These are phyloP conservation scores for Gephyroberyx darwinii DNA, from an alignment of 2,797 vertebrate genomes.

Conservation along the genomic window DNA sequence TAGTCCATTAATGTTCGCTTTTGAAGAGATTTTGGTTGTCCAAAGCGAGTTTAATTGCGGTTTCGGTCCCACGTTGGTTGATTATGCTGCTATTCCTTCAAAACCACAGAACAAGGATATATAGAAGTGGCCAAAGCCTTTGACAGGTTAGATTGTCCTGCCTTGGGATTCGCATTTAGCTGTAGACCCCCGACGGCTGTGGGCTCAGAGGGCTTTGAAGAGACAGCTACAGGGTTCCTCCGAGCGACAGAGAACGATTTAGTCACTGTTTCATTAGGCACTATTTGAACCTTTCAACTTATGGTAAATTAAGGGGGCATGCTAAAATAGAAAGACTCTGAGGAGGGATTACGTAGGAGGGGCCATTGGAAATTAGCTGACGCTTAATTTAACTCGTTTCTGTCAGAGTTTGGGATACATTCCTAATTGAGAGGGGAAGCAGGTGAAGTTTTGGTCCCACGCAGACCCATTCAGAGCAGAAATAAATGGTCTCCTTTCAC, in stretches of 20 bases:
- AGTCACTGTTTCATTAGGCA: conserved; percentile 98
- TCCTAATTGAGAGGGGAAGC: conserved; percentile 99
- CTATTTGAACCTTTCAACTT: conserved; percentile 99
- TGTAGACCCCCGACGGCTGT: conserved; percentile 78
- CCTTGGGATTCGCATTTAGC: conserved; percentile 80
- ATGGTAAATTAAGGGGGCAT: conserved; percentile 94
- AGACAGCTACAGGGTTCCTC: conserved; percentile 85
- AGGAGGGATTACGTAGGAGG: conserved; percentile 93
- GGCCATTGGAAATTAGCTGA: conserved; percentile 95
- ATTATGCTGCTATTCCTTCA: conserved; percentile 82
- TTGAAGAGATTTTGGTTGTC: conserved; percentile 77
- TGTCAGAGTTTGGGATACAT: conserved; percentile 98
- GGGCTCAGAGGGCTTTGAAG: conserved; percentile 86
- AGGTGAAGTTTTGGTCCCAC: conserved; percentile 97
- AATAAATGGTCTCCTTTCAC: conserved; percentile 95
- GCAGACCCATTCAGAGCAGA: conserved; percentile 91
- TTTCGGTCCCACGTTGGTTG: conserved; percentile 86
- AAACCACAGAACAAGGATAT: conserved; percentile 79
- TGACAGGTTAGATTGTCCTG: conserved; percentile 86
- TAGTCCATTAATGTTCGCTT: conserved; percentile 78
- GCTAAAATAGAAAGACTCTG: conserved; percentile 84
- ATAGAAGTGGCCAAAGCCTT: conserved; percentile 81
- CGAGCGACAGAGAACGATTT: conserved; percentile 87
- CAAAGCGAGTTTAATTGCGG: conserved; percentile 88
- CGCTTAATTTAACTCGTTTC: conserved; percentile 99